A percentile compares a stretch with the other conserved stretches of the same genome.
phyloP scores from a whole-genome alignment of 2,113 vertebrate species.

The Trochalopteron elliotii region DNA sequence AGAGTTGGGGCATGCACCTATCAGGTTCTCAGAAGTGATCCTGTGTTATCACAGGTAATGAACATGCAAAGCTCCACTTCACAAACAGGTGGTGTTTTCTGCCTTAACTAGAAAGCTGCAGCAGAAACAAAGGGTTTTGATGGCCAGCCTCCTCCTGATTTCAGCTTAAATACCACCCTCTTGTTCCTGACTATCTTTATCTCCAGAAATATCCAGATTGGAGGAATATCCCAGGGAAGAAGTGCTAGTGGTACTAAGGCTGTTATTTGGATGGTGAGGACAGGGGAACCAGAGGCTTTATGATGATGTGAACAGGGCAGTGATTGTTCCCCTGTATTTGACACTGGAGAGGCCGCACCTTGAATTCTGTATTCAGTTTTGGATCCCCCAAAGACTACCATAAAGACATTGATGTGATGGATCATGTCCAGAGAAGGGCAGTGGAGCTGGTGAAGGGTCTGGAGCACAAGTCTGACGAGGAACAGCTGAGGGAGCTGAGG shows the following conservation, averaged over 20 bases:
- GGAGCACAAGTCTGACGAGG: not conserved
- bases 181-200: not conserved
- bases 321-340: not conserved
- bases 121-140: not conserved
- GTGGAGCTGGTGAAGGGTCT: not conserved
- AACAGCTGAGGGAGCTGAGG: not conserved
- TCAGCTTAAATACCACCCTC: not conserved
- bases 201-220: not conserved
- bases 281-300: not conserved
- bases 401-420: not conserved
- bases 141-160: not conserved
- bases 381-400: not conserved
- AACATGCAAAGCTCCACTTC: not conserved
- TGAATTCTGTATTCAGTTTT: not conserved
- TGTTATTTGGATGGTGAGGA: not conserved
- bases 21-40: not conserved
- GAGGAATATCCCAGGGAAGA: not conserved
- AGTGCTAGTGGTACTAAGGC: not conserved
- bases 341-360: not conserved
- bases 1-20: fast-evolving
- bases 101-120: not conserved
- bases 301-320: not conserved
- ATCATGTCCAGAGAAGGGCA: not conserved
- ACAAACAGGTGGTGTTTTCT: not conserved
- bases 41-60: not conserved